Conservation (phyloP, 2,113 vertebrate species). For the Rhinopomastus cyanomelas region DNA sequence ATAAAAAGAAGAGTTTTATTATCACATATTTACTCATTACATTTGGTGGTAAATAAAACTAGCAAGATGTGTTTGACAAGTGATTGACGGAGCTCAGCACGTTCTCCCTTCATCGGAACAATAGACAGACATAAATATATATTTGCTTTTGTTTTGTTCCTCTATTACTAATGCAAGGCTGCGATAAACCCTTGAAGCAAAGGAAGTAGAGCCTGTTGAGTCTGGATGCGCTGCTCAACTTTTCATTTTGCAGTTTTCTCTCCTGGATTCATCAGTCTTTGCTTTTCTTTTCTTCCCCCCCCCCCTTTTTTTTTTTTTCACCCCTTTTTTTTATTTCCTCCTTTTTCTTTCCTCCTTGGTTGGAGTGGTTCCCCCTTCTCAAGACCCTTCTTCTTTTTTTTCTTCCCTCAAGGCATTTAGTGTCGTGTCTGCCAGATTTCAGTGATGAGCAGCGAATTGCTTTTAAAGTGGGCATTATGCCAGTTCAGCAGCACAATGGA, state of each 20-base stretch:
- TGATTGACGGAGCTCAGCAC: slow-evolving; percentile 79
- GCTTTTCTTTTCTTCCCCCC: slow-evolving; percentile 14
- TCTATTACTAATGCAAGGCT: slow-evolving; percentile 78
- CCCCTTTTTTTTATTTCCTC: not conserved
- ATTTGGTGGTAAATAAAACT: slow-evolving; percentile 84
- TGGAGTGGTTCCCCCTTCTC: slow-evolving; percentile 82
- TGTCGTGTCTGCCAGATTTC: slow-evolving; percentile 95
- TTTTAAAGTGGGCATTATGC: slow-evolving; percentile 97
- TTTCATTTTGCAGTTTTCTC: slow-evolving; percentile 80
- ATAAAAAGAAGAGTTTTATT: slow-evolving; percentile 85
- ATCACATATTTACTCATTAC: slow-evolving; percentile 87
- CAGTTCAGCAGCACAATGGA: slow-evolving; percentile 92
- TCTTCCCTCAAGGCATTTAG: slow-evolving; percentile 85
- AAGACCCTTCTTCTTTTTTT: slow-evolving; percentile 70
- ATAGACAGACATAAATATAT: slow-evolving; percentile 82
- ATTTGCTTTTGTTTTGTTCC: slow-evolving; percentile 83
- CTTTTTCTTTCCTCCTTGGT: slow-evolving; percentile 69
- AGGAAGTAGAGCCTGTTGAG: slow-evolving; percentile 80
- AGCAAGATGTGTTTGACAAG: slow-evolving; percentile 80
- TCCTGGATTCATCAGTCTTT: slow-evolving; percentile 73
- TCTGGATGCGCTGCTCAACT: slow-evolving; percentile 75
- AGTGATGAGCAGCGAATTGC: slow-evolving; percentile 94
- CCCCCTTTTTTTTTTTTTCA: not conserved
- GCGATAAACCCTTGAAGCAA: slow-evolving; percentile 73
- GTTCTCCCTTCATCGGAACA: slow-evolving; percentile 81